Base-by-base conservation (phyloP, 2,888 invertebrate species). In the Himalopsyche anomala region DNA sequence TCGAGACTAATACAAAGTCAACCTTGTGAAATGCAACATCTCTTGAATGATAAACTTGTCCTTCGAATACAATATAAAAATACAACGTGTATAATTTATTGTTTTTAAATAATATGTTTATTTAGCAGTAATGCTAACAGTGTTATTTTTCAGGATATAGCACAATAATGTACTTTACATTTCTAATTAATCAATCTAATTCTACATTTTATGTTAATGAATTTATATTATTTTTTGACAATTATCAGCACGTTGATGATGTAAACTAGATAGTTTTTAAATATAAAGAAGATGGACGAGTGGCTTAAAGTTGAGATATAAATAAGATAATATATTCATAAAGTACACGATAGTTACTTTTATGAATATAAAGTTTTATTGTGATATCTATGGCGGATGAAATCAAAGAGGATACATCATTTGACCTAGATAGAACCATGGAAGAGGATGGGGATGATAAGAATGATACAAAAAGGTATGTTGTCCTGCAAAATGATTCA, bases 371-470 rank as follows among this genome's bases (percentile, higher is more conserved):
- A 36, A 54, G 82, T 54, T 6, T 51, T 82, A 11, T 51, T 12
- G 38, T 82, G 28, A 56, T 62, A 62, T 19, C 19, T 62, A 62
- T 62, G 62, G 11, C 62, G 28, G 19, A 62, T 19, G 62, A 62
- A 62, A 28, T 80, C 80, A 80, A 38, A 0, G 40, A 40, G 80
- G 42, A n/a, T 40, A 28, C 38, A 40, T 42, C 38, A n/a, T 17
- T 80, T 15, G 38, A 83, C 0, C 36, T n/a, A 89, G 90, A 89
- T 85, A 87, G 87, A 88, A 89, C 87, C 88, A 96, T 96, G 96
- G 96, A 96, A 87, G 96, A 97, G 91, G 97, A 97, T 89, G 95
- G 95, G 83, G 97, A 97, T 90, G 97, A 97, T 90, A 96, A 96
- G 92, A 97, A 97, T 91, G 96, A 96, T 90, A 95, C 96, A 15